Evolutionary conservation across 2,113 vertebrate species (phyloP), one percentile per base, ranked within the genome.

Genomic region (Pipra filicauda): DNA sequence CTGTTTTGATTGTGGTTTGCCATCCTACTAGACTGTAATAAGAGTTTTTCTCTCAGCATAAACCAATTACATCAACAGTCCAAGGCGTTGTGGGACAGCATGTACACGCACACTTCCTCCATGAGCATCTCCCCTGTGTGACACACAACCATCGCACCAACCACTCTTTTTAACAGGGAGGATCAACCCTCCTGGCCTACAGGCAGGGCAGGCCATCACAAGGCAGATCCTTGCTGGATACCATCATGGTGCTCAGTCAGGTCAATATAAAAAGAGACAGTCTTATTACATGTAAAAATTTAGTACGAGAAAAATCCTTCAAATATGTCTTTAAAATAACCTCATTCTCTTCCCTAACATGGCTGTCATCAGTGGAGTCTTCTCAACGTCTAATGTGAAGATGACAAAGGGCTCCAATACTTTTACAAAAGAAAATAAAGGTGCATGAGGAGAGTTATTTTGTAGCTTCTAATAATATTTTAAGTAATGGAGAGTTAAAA

Each of bases 1-100:
- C 86, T 92, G 86, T 93, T 96, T 91, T 91, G 65, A 89, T 85
- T 96, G 88, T 73, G 88, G 95, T 83, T 88, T 94, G 70, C 82
- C 19, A 19, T 88, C 52, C 75, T 79, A 65, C 41, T 14, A 72
- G 51, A 62, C 33, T 51, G 64, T 58, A 91, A 31, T 30, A 89
- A 27, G 57, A 92, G 44, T 49, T 92, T 54, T 91, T 87, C 41
- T 78, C 57, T 59, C 73, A 67, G 61, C 9, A 33, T 92, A 96
- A 96, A 94, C 76, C 72, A 61, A 78, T 65, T 86, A 71, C 61
- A 90, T 88, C 92, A 92, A 55, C 55, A 86, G 67, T 23, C 51
- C 48, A 59, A 67, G 1, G 3, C 4, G 0, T 5, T 5, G 1
- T 18, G 44, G 58, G 84, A 80, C 62, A 17, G 12, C 49, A 6